A percentile compares a stretch with the other conserved stretches of the same genome.
These are phyloP conservation scores for Psammodynastes pulverulentus DNA, from an alignment of 2,113 vertebrate species.

Conservation along the genomic window DNA sequence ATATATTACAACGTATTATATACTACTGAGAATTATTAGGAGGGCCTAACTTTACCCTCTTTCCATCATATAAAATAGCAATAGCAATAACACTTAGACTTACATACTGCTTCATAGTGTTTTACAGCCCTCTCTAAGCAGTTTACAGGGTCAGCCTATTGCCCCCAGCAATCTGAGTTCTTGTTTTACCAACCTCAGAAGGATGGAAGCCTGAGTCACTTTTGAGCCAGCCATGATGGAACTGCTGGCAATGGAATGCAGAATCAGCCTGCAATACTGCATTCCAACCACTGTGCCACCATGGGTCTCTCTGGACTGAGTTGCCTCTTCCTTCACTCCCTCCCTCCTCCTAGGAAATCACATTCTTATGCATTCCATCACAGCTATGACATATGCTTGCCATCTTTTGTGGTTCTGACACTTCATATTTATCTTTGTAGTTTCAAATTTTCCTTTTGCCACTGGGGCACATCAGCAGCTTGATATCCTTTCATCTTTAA, in stretches of 20 bases:
- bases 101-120: background rate
- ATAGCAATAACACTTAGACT: background rate
- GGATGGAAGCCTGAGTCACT: background rate
- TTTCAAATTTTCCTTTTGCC: background rate
- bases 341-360: background rate
- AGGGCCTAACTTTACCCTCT: too few species aligned
- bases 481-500: background rate
- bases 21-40: too few species aligned
- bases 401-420: background rate
- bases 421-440: background rate
- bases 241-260: background rate
- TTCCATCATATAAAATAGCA: too few species aligned
- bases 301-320: background rate
- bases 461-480: background rate
- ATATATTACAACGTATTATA: too few species aligned
- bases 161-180: background rate
- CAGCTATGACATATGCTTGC: background rate
- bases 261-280: background rate
- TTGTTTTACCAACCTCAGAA: background rate
- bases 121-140: background rate
- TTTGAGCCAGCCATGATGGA: background rate
- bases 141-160: background rate
- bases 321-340: background rate
- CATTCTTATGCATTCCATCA: background rate
- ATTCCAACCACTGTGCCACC: background rate